Conservation (phyloP, 2,797 vertebrate genomes). For the Pseudomugil gertrudae region DNA sequence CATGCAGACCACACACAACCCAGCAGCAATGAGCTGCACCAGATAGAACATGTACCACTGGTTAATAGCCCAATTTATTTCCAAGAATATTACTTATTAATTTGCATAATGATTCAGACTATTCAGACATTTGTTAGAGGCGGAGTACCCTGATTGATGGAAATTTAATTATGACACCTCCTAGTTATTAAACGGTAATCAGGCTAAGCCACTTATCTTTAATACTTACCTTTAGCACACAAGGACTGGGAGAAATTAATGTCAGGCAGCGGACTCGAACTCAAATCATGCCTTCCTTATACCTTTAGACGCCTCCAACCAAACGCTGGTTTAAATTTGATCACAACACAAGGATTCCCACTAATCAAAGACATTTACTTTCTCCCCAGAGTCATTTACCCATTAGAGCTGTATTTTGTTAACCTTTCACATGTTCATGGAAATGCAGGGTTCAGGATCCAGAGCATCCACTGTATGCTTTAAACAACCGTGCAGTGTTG, state of each 20-base stretch:
- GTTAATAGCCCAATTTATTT: slow-evolving; percentile 79
- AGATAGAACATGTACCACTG: slow-evolving; percentile 62
- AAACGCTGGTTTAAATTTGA: slow-evolving; percentile 1
- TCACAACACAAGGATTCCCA: background rate
- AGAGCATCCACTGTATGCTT: background rate
- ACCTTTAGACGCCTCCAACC: slow-evolving; percentile 45
- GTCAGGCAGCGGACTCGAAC: slow-evolving; percentile 53
- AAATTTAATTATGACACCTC: slow-evolving; percentile 84
- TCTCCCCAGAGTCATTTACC: background rate
- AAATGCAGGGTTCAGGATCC: background rate
- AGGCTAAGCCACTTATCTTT: slow-evolving; percentile 81
- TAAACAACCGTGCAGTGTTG: background rate
- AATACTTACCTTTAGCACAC: slow-evolving; percentile 78
- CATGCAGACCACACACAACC: slow-evolving; percentile 20
- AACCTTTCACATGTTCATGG: background rate
- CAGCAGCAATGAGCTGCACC: slow-evolving; percentile 43
- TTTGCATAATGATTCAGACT: slow-evolving; percentile 83
- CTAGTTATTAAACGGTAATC: slow-evolving; percentile 83
- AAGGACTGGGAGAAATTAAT: slow-evolving; percentile 65
- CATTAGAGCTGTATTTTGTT: background rate
- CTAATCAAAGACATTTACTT: slow-evolving; percentile 13
- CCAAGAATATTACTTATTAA: slow-evolving; percentile 83
- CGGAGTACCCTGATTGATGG: slow-evolving; percentile 77
- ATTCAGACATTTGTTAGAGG: slow-evolving; percentile 78
- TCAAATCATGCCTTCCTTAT: slow-evolving; percentile 51